Percentiles rank a stretch among this genome's conserved stretches.
phyloP scores from a whole-genome alignment of 2,797 vertebrate genomes.

The Remorina albescens region DNA sequence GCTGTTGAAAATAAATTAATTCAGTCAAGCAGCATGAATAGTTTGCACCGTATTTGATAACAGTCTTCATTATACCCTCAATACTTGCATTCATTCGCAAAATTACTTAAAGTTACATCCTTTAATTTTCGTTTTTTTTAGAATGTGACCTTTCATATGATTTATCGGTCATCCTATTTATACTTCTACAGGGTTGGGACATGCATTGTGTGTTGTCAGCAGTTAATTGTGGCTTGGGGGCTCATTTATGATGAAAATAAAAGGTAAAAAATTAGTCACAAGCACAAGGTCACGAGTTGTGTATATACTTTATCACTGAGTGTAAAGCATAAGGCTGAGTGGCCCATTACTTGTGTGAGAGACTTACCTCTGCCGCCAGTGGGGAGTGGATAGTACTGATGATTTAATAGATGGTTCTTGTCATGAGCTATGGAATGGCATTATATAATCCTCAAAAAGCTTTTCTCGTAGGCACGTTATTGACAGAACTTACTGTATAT shows the following conservation, averaged over 20 bases:
- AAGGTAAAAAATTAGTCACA: not conserved
- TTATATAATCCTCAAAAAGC: slow-evolving; percentile 49
- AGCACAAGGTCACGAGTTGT: not conserved
- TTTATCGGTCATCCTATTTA: not conserved
- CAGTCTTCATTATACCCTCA: not conserved
- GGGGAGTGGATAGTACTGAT: slow-evolving; percentile 8
- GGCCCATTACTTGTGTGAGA: slow-evolving; percentile 2
- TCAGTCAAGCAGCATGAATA: not conserved
- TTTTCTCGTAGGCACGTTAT: slow-evolving; percentile 39
- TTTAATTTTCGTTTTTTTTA: too few relatives aligned
- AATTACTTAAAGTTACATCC: too few relatives aligned
- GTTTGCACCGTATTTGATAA: not conserved
- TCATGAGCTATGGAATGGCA: slow-evolving; percentile 40
- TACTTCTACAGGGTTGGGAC: not conserved
- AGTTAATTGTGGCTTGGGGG: not conserved
- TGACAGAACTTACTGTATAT: slow-evolving; percentile 53
- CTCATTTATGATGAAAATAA: not conserved
- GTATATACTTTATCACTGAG: not conserved
- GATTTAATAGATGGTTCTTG: slow-evolving; percentile 33
- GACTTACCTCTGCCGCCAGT: slow-evolving; percentile 8
- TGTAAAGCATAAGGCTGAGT: slow-evolving; percentile 10
- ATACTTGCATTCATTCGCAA: not conserved
- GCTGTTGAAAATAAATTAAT: not conserved
- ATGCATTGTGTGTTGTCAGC: not conserved
- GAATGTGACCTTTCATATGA: not conserved